These are phyloP conservation scores for Macrophya alboannulata DNA, from an alignment of 2,888 invertebrate species.

Conservation along the genomic window DNA sequence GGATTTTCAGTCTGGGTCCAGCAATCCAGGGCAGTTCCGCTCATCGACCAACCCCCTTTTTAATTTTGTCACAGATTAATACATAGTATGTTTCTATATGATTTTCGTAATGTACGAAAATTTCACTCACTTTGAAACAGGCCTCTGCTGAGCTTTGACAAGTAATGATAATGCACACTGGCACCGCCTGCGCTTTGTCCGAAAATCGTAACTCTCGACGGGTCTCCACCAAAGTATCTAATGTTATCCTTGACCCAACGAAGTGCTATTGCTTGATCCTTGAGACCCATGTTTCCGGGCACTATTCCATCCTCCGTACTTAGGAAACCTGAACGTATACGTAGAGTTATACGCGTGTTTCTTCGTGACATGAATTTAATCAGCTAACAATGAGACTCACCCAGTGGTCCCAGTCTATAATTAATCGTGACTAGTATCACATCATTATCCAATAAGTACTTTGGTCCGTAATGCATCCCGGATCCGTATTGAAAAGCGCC, in stretches of 20 bases:
- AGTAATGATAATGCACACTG: slow-evolving; percentile 88
- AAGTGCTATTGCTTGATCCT: slow-evolving; percentile 88
- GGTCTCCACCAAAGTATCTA: slow-evolving; percentile 87
- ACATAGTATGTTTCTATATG: not conserved
- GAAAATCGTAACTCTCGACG: slow-evolving; percentile 85
- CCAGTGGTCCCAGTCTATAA: slow-evolving; percentile 87
- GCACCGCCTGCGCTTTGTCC: slow-evolving; percentile 90
- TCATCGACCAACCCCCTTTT: slow-evolving; percentile 85
- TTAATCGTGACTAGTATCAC: slow-evolving; percentile 86
- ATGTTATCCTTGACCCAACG: slow-evolving; percentile 88
- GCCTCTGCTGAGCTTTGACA: slow-evolving; percentile 85
- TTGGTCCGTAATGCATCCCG: slow-evolving; percentile 81
- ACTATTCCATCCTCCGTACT: slow-evolving; percentile 87
- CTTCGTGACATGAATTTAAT: not conserved
- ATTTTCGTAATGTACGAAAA: not conserved
- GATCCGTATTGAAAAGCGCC: slow-evolving; percentile 83
- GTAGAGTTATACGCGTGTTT: not conserved
- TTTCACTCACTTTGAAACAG: slow-evolving; percentile 72
- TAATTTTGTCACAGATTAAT: not conserved
- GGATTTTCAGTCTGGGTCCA: slow-evolving; percentile 80
- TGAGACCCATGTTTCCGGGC: slow-evolving; percentile 88
- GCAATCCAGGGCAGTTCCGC: slow-evolving; percentile 86
- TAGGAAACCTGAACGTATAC: slow-evolving; percentile 83
- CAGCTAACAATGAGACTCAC: slow-evolving; percentile 70
- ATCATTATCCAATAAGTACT: slow-evolving; percentile 83